These are phyloP conservation scores for Ptychobarbus kaznakovi DNA, from an alignment of 2,797 vertebrate genomes.

Conservation along the genomic window DNA sequence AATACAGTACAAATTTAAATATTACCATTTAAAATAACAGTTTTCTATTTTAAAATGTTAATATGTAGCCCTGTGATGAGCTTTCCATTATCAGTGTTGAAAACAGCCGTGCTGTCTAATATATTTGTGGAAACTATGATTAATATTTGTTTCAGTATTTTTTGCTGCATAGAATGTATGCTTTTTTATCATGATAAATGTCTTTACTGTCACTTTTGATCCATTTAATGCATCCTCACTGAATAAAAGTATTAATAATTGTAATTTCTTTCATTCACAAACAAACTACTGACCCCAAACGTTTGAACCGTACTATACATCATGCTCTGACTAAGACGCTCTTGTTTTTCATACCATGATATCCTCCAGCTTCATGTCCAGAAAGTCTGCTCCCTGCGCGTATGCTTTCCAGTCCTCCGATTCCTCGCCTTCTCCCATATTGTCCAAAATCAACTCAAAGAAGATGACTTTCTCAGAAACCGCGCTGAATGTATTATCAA, in stretches of 20 bases:
- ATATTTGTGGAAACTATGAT: background rate
- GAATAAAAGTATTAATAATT: background rate
- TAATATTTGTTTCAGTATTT: background rate
- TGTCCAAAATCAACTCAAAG: conserved; percentile 97
- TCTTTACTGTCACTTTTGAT: background rate
- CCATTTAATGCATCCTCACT: background rate
- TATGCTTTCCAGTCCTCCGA: conserved; percentile 94
- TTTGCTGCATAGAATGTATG: background rate
- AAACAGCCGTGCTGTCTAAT: background rate
- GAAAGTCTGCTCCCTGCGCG: conserved; percentile 87
- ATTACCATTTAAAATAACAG: background rate
- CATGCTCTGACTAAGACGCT: background rate
- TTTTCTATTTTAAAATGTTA: background rate
- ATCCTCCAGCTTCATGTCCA: conserved; percentile 98
- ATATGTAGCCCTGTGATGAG: background rate
- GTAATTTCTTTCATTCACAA: background rate
- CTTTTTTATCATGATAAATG: background rate
- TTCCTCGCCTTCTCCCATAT: conserved; percentile 86
- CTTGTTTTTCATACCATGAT: conserved; percentile 85
- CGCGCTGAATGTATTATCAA: conserved; percentile 95
- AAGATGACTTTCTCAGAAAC: conserved; percentile 97
- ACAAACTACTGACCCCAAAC: background rate
- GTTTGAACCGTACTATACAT: background rate
- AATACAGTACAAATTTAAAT: background rate
- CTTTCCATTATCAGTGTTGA: background rate